These are phyloP conservation scores for Syrrhaptes paradoxus DNA, from an alignment of 2,113 vertebrate genomes.

Conservation along the genomic window DNA sequence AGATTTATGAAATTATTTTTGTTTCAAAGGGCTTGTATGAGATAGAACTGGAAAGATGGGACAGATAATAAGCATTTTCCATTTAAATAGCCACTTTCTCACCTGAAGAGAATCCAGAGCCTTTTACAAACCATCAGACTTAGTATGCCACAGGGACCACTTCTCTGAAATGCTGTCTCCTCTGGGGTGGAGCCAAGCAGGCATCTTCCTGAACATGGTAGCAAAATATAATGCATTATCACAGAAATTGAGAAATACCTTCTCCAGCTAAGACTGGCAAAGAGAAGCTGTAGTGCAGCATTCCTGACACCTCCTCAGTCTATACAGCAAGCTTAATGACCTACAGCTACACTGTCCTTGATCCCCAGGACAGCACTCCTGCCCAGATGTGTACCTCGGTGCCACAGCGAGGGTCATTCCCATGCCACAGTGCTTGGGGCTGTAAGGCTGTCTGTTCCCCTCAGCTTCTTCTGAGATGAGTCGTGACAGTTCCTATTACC, in stretches of 20 bases:
- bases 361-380: not conserved
- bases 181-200: not conserved
- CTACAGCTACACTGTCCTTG: not conserved
- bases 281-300: not conserved
- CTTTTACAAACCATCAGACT: not conserved
- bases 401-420: rapidly evolving
- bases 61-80: not conserved
- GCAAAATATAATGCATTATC: not conserved
- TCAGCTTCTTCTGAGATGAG: not conserved
- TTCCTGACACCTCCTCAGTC: not conserved
- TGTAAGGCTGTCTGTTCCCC: not conserved
- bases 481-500: not conserved
- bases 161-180: not conserved
- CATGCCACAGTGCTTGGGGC: rapidly evolving
- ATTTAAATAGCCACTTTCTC: not conserved
- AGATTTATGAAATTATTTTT: not conserved
- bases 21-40: not conserved
- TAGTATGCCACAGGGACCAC: not conserved
- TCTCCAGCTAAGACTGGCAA: not conserved
- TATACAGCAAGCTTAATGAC: not conserved
- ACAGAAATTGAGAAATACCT: not conserved
- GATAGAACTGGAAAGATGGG: not conserved
- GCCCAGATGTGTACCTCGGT: not conserved
- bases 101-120: not conserved
- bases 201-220: not conserved